Evolutionary conservation across 2,113 vertebrate species (phyloP), one percentile per base, ranked within the genome.

Genomic region (Odobenus rosmarus): DNA sequence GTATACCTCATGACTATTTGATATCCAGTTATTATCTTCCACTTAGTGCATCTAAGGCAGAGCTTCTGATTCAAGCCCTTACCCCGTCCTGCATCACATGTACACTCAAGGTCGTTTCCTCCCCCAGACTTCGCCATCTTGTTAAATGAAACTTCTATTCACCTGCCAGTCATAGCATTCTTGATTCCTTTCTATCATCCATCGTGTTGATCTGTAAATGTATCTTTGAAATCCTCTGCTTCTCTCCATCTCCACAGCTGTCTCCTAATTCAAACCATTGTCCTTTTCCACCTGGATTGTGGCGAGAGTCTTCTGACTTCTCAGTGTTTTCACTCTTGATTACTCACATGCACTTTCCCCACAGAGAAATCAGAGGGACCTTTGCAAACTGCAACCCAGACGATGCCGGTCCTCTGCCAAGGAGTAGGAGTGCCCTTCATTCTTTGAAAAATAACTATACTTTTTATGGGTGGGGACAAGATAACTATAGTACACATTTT

Each of bases 31-130:
- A 3, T 5, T 26, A 1, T 7, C 90, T 82, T 24, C 33, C 10
- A 12, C 33, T 87, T 8, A 26, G 10, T 62, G 42, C 3, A 19
- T 28, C 1, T 4, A 85, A 87, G 10, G 33, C 39, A 31, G 49
- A 55, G 64, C 33, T 42, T 64, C 79, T 23, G 14, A 12, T 23
- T 72, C 21, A 19, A 13, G 21, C 2, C n/a, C 18, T 5, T 4
- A 4, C 10, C 3, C 33, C 16, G 0, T 5, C 53, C 62, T 9
- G 7, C 9, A 1, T 3, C 49, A 19, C 28, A 11, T 2, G 5
- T 3, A n/a, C 14, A 15, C 53, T 55, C 81, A 64, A 23, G 39
- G n/a, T 15, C 39, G n/a, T 16, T 42, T 80, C 74, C 39, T 71
- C 31, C 26, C 26, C 26, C 3, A 3, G 74, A 46, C 42, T 28